Evolutionary conservation across 1,140 invertebrate species (phyloP).

Genomic region (Heliconius congener): DNA sequence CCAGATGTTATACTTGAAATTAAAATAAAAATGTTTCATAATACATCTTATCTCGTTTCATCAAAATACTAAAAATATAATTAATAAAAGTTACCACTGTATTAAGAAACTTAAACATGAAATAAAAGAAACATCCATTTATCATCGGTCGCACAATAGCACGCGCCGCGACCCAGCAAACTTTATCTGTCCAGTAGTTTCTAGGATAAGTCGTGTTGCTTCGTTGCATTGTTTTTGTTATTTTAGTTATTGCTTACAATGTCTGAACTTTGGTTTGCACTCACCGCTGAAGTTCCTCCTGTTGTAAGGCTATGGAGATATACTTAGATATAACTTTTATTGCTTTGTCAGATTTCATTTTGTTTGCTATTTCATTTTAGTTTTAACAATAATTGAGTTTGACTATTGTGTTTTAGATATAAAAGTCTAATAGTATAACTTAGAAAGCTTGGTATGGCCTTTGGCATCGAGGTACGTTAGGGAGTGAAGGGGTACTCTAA

Average conservation of each 20-base stretch:
- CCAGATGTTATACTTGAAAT: no score
- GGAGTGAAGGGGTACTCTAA: no score
- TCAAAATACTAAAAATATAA: not conserved
- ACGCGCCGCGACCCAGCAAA: not conserved
- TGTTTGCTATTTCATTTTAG: not conserved
- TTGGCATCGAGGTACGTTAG: not conserved
- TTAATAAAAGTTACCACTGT: not conserved
- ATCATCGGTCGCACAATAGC: not conserved
- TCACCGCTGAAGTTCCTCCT: not conserved
- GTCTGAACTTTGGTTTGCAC: conserved; percentile 13
- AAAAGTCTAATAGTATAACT: not conserved
- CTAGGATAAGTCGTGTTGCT: conserved; percentile 1
- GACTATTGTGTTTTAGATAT: not conserved
- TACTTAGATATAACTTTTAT: not conserved
- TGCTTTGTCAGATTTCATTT: conserved; percentile 6
- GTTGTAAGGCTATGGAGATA: not conserved
- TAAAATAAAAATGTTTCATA: not conserved
- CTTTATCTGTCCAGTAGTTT: not conserved
- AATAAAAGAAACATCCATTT: not conserved
- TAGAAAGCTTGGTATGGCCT: not conserved
- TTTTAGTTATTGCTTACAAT: conserved; percentile 10
- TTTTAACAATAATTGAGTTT: not conserved
- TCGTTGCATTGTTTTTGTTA: conserved; percentile 3
- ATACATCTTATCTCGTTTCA: not conserved
- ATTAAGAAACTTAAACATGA: not conserved